Evolutionary conservation across 2,113 vertebrate genomes (phyloP).

Genomic region (Trachemys scripta): DNA sequence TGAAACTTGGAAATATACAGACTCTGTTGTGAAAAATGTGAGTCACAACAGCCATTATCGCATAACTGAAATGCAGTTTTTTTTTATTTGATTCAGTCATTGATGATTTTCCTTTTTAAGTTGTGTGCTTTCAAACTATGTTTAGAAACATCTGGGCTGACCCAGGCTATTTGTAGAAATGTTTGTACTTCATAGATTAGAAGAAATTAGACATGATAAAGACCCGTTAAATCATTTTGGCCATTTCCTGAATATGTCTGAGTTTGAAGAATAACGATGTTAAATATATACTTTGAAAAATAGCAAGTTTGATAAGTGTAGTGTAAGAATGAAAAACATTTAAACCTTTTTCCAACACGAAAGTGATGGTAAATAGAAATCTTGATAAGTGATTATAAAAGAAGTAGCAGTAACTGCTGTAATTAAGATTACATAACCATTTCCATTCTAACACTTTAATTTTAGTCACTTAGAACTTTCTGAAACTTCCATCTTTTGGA

Average conservation of each 20-base stretch:
- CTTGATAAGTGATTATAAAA: neutral
- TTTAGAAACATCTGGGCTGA: constrained; percentile 46
- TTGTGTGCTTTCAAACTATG: constrained; percentile 35
- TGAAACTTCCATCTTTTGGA: constrained; percentile 20
- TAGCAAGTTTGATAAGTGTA: neutral
- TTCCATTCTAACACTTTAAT: neutral
- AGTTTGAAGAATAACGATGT: constrained; percentile 26
- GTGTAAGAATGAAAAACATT: neutral
- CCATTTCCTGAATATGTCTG: constrained; percentile 26
- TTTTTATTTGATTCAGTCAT: constrained; percentile 60
- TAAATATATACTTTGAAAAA: neutral
- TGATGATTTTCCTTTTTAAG: constrained; percentile 68
- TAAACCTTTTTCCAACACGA: neutral
- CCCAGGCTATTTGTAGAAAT: constrained; percentile 53
- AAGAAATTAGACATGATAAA: constrained; percentile 52
- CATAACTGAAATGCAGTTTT: no score
- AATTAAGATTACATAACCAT: neutral
- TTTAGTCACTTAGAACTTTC: neutral
- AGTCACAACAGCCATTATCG: constrained; percentile 64
- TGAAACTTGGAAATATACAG: constrained; percentile 64
- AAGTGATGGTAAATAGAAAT: neutral
- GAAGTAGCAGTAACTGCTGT: neutral
- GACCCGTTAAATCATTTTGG: constrained; percentile 22
- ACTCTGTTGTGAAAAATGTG: constrained; percentile 49
- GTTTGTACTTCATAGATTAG: constrained; percentile 56